These are phyloP conservation scores for Muscidifurax raptorellus DNA, from an alignment of 1,140 invertebrate genomes.

Conservation along the genomic window DNA sequence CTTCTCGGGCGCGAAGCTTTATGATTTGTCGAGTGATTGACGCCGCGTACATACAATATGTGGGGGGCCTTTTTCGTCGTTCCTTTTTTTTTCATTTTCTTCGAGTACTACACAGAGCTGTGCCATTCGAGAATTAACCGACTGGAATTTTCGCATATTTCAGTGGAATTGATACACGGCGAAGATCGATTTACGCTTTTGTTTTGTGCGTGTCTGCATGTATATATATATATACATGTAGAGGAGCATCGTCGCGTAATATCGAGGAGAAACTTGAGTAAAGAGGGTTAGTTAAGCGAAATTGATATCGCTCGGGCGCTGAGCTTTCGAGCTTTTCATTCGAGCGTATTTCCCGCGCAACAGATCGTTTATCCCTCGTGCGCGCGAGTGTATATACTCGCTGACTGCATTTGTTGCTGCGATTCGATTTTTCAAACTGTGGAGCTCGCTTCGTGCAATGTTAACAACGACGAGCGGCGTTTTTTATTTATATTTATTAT, in stretches of 20 bases:
- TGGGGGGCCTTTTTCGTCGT: background rate
- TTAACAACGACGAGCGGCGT: no score
- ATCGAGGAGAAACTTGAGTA: background rate
- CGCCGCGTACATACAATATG: background rate
- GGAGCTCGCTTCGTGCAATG: no score
- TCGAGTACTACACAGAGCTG: background rate
- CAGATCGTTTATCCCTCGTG: no score
- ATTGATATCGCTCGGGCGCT: background rate
- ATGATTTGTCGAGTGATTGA: conserved; percentile 43
- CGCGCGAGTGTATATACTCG: no score
- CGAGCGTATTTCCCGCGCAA: no score
- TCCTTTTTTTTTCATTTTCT: conserved; percentile 25
- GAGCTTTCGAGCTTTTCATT: background rate
- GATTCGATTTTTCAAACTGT: no score
- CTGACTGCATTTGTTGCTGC: no score
- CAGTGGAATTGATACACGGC: background rate
- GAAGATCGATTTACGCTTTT: background rate
- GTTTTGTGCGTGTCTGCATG: background rate
- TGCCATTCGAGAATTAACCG: conserved; percentile 33
- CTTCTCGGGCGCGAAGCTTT: background rate
- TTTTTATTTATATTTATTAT: no score
- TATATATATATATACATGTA: background rate
- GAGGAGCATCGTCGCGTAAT: background rate
- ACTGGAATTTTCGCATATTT: conserved; percentile 26
- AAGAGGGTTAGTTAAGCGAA: background rate